Percentiles rank a stretch among this genome's conserved stretches.
These are phyloP conservation scores for Helicolenus hilgendorfi DNA, from an alignment of 2,797 vertebrate species.

Conservation along the genomic window DNA sequence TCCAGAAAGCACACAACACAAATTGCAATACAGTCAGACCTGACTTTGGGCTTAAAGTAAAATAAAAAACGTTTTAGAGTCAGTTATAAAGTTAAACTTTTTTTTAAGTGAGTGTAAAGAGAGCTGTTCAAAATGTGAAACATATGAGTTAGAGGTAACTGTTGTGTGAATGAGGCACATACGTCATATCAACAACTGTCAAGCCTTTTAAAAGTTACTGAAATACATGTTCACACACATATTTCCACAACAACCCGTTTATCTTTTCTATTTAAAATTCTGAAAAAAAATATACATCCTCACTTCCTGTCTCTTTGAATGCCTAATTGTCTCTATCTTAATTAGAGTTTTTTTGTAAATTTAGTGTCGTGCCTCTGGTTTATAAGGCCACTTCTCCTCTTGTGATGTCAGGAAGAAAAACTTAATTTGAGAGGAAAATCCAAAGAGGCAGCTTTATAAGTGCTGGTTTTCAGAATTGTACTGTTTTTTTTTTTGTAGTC, in stretches of 20 bases:
- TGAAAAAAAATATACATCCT: not conserved
- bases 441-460: conserved; percentile 61
- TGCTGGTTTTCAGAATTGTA: conserved; percentile 72
- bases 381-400: conserved; percentile 63
- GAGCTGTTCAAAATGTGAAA: conserved; percentile 5
- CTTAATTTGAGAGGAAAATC: conserved; percentile 3
- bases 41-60: conserved; percentile 21
- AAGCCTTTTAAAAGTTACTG: conserved; percentile 4
- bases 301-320: not conserved
- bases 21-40: conserved; percentile 31
- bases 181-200: conserved; percentile 21
- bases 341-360: not conserved
- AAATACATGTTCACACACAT: conserved; percentile 13
- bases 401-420: conserved; percentile 36
- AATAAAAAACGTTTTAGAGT: not conserved
- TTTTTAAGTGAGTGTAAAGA: conserved; percentile 1
- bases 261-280: not conserved
- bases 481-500: conserved; percentile 12
- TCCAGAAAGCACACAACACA: conserved; percentile 37
- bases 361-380: conserved; percentile 4
- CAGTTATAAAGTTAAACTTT: not conserved
- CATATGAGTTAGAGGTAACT: conserved; percentile 65
- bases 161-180: conserved; percentile 76
- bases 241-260: conserved; percentile 11
- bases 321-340: not conserved